Evolutionary conservation across 2,113 vertebrate species (phyloP).

Genomic region (Daphoenositta chrysoptera): DNA sequence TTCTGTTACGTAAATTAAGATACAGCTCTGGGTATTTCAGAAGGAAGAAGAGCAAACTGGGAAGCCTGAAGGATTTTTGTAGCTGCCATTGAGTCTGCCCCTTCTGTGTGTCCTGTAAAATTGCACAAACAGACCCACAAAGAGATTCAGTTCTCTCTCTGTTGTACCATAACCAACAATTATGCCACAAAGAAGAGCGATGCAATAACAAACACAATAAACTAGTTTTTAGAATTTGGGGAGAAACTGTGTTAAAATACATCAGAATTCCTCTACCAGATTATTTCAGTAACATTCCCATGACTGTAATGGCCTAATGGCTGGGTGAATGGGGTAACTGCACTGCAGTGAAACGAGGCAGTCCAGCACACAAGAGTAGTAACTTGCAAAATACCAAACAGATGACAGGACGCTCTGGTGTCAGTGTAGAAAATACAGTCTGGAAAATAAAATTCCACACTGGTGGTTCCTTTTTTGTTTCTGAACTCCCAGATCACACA

Average conservation of each 20-base stretch:
- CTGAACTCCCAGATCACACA: background rate
- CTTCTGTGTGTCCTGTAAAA: background rate
- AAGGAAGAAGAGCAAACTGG: background rate
- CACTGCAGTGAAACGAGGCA: background rate
- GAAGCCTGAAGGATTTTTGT: background rate
- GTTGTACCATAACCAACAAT: background rate
- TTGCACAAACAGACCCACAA: background rate
- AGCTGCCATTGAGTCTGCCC: background rate
- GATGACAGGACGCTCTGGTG: background rate
- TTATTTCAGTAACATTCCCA: background rate
- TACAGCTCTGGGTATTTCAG: background rate
- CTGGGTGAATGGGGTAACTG: background rate
- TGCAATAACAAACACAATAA: background rate
- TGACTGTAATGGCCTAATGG: background rate
- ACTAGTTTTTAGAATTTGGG: background rate
- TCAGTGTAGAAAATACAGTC: background rate
- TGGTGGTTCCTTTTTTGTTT: background rate
- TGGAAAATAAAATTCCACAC: background rate
- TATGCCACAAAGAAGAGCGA: background rate
- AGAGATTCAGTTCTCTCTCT: background rate
- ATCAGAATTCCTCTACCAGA: background rate
- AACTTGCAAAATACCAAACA: background rate
- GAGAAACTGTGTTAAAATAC: background rate
- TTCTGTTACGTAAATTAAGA: background rate
- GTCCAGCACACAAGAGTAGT: fast-evolving